Evolutionary conservation across 1,140 invertebrate genomes (phyloP).

Genomic region (Aphidius gifuensis): DNA sequence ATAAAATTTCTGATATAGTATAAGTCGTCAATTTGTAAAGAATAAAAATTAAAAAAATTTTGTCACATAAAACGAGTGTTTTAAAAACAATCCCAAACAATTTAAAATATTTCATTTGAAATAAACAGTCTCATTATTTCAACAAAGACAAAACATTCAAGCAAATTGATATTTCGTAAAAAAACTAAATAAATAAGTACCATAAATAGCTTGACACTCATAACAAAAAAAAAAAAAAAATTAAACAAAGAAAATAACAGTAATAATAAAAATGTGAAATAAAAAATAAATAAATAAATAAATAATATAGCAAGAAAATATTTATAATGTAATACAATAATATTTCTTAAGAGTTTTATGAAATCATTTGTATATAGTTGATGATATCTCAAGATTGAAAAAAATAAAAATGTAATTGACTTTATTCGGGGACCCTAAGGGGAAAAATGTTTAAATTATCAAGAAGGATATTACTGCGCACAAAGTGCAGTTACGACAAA

Average conservation of each 20-base stretch:
- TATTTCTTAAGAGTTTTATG: conserved; percentile 9
- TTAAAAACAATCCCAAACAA: neutral
- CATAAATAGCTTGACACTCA: neutral
- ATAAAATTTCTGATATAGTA: too few species aligned
- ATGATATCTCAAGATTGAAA: conserved; percentile 9
- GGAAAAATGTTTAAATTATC: neutral
- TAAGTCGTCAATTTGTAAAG: too few species aligned
- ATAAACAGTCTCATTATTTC: neutral
- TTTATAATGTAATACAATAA: conserved; percentile 15
- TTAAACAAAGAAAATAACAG: neutral
- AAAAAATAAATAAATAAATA: neutral
- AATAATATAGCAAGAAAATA: conserved; percentile 2
- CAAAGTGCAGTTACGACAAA: conserved; percentile 18
- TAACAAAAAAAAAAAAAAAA: conserved; percentile 6
- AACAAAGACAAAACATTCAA: neutral
- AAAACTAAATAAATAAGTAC: neutral
- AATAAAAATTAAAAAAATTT: too few species aligned
- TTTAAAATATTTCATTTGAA: neutral
- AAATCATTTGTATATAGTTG: conserved; percentile 1
- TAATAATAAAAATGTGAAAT: neutral
- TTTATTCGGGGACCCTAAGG: conserved; percentile 6
- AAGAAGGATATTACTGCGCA: conserved; percentile 4
- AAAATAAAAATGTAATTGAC: conserved; percentile 9
- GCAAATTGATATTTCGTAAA: neutral
- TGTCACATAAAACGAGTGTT: too few species aligned